Percentiles rank a stretch among this genome's conserved stretches.
Evolutionary conservation across 2,797 vertebrate species (phyloP).

Genomic region (Phylloscopus collybita): DNA sequence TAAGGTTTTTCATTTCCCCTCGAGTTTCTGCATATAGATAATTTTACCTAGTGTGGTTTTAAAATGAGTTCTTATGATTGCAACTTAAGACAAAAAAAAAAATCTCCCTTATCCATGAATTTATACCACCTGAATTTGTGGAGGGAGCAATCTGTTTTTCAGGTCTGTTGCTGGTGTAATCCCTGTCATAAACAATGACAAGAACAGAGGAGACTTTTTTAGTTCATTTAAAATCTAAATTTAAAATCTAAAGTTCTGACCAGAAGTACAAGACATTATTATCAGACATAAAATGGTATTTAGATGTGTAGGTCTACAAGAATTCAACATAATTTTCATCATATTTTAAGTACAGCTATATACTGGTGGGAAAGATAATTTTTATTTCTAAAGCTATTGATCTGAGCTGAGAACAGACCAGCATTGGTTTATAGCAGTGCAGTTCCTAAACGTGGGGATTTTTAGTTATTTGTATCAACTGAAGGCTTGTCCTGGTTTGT

Average conservation of each 20-base stretch:
- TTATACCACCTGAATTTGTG: background rate
- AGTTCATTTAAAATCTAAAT: background rate
- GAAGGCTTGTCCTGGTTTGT: background rate
- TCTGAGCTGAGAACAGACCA: background rate
- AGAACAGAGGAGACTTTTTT: background rate
- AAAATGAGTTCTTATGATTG: background rate
- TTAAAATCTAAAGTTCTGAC: background rate
- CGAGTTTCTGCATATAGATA: rapidly evolving
- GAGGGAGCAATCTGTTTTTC: background rate
- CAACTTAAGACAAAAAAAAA: background rate
- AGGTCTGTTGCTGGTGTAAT: background rate
- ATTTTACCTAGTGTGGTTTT: background rate
- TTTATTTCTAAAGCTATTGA: background rate
- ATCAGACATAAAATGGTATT: background rate
- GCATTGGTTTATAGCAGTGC: background rate
- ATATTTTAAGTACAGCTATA: background rate
- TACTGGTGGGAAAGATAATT: background rate
- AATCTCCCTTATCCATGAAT: background rate
- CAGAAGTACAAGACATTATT: background rate
- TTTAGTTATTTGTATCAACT: background rate
- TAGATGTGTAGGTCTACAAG: background rate
- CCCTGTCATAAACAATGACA: background rate
- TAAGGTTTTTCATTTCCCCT: conserved; percentile 67
- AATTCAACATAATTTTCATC: background rate
- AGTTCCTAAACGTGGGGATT: background rate